Evolutionary conservation across 2,113 vertebrate species (phyloP).

Genomic region (Lycaon pictus): DNA sequence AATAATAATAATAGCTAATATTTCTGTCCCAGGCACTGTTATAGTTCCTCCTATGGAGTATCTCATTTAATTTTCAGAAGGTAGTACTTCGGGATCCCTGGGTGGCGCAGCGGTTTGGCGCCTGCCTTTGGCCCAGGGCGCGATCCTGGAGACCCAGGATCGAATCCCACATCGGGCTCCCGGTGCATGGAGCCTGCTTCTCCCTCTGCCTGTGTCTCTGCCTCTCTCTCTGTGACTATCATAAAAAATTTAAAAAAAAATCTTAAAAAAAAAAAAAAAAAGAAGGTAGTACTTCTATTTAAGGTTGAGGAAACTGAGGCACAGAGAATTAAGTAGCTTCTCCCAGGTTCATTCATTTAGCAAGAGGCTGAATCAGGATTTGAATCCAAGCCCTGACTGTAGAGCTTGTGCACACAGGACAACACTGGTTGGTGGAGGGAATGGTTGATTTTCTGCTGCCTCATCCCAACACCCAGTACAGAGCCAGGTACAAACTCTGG

Average conservation of each 20-base stretch:
- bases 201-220: too few relatives aligned
- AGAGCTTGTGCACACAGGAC: accelerated
- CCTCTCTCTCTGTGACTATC: too few relatives aligned
- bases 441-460: neutral
- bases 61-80: neutral
- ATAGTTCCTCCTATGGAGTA: neutral
- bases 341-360: neutral
- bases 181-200: too few relatives aligned
- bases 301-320: neutral
- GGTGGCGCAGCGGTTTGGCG: too few relatives aligned
- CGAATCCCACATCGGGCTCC: too few relatives aligned
- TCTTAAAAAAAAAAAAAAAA: too few relatives aligned
- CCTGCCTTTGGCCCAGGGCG: too few relatives aligned
- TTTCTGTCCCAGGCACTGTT: neutral
- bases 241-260: too few relatives aligned
- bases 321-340: neutral
- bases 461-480: neutral
- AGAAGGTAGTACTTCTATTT: neutral
- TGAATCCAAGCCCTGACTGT: neutral
- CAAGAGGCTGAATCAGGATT: neutral
- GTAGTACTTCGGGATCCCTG: neutral
- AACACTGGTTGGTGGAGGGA: neutral
- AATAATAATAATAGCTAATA: neutral
- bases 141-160: too few relatives aligned
- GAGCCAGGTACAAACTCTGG: neutral